These are phyloP conservation scores for Diorhabda carinulata DNA, from an alignment of 1,140 invertebrate genomes.

Conservation along the genomic window DNA sequence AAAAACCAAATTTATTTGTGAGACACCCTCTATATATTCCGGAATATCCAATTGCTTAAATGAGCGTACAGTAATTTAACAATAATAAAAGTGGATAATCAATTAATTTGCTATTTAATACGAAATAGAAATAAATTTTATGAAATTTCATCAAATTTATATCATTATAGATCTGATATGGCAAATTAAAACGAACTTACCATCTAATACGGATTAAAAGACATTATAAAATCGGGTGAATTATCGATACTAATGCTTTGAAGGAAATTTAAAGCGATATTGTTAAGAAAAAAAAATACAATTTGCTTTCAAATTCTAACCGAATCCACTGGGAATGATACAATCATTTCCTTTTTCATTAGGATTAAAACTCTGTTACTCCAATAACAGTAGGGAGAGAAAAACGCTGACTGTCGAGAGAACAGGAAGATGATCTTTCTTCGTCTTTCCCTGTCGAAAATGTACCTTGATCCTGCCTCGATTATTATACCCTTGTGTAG, in stretches of 20 bases:
- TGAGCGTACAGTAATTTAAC: too few species aligned
- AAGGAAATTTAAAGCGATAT: not conserved
- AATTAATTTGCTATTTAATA: too few species aligned
- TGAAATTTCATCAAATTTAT: too few species aligned
- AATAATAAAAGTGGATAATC: too few species aligned
- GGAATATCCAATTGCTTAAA: too few species aligned
- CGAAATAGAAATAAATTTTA: too few species aligned
- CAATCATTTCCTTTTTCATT: constrained; percentile 11
- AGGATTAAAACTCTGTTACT: constrained; percentile 1
- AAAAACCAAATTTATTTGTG: too few species aligned
- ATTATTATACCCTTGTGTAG: constrained; percentile 1
- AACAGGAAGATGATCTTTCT: constrained; percentile 5
- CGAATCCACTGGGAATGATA: not conserved
- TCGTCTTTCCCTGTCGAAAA: not conserved
- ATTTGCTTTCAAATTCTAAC: not conserved
- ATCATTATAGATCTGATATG: too few species aligned
- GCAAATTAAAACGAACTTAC: too few species aligned
- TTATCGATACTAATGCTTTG: not conserved
- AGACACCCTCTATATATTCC: too few species aligned
- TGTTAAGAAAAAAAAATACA: not conserved
- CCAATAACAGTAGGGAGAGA: not conserved
- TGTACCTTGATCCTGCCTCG: not conserved
- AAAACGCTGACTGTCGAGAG: constrained; percentile 9
- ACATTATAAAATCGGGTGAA: too few species aligned
- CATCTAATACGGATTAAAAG: too few species aligned